These are phyloP conservation scores for Acanthurus tractus DNA, from an alignment of 2,797 vertebrate genomes.

Conservation along the genomic window DNA sequence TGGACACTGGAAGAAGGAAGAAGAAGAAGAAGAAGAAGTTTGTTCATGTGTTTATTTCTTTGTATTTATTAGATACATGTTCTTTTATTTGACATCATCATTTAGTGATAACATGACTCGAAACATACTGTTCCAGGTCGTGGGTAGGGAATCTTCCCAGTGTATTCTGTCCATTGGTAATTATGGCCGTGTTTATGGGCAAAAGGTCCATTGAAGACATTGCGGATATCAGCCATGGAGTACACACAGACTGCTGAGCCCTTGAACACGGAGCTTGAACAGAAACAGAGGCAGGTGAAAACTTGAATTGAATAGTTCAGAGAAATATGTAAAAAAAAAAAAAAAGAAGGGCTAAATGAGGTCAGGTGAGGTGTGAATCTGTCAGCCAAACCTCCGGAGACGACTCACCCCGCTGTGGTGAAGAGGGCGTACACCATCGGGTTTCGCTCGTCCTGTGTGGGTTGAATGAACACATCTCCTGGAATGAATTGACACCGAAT, in stretches of 20 bases:
- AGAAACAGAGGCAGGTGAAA: conserved; percentile 42
- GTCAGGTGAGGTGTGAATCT: conserved; percentile 12
- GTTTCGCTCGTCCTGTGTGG: conserved; percentile 87
- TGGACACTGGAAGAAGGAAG: conserved; percentile 82
- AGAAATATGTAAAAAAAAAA: conserved; percentile 26
- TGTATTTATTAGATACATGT: neutral
- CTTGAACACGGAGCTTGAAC: conserved; percentile 89
- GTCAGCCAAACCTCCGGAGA: neutral
- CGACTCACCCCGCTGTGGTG: conserved; percentile 88
- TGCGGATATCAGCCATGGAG: conserved; percentile 91
- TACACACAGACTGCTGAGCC: conserved; percentile 91
- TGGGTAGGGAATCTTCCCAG: conserved; percentile 90
- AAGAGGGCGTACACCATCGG: conserved; percentile 90
- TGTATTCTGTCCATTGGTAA: conserved; percentile 91
- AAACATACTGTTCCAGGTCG: conserved; percentile 89
- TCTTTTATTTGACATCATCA: neutral
- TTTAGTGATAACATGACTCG: neutral
- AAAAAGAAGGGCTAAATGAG: neutral
- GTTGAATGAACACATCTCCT: conserved; percentile 88
- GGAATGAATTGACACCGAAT: conserved; percentile 48
- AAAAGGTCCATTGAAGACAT: conserved; percentile 91
- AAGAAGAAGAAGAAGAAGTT: neutral
- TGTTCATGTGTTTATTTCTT: neutral
- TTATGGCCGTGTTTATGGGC: conserved; percentile 91
- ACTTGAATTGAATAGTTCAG: conserved; percentile 22